Evolutionary conservation across 2,113 vertebrate genomes (phyloP), one percentile per base, ranked within the genome.

Genomic region (Laterallus jamaicensis): DNA sequence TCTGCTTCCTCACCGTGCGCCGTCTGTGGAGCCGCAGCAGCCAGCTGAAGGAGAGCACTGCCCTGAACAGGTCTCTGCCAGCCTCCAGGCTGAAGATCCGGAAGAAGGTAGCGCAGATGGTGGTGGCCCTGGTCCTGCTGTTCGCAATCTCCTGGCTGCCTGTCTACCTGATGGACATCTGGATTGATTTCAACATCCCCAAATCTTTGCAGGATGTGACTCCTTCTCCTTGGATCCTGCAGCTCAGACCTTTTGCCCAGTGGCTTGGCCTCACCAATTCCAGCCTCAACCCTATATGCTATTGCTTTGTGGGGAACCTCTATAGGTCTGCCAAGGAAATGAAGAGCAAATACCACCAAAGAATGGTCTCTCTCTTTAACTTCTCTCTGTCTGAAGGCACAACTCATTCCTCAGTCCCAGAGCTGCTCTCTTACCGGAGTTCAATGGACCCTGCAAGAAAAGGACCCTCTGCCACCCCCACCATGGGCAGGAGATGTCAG

Each of bases 221-320:
- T 55, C 98, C 98, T 11, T 97, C 98, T 13, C 97, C 97, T 52
- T 99, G 99, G 99, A 97, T 99, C 78, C 96, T 99, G 90, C 98
- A 99, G 95, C 97, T 98, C 13, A 98, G 98, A 10, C 98, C 98
- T 9, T 99, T 99, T 37, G 98, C 99, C 50, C 99, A 99, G 92
- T 99, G 99, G 99, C 97, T 99, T 32, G 98, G 99, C 60, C 98
- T 99, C 68, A 99, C 98, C 16, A 99, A 99, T 97, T 99, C 99
- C 93, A 99, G 98, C 95, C 98, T 99, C 75, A 99, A 99, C 85
- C 99, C 99, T 5, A 99, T 99, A 93, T 99, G 99, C 76, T 99
- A 99, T 77, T 99, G 99, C 63, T 99, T 99, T 82, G 98, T 99
- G 3, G 99, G 99, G 28, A 98, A 98, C 73, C 95, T 98, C 37